These are phyloP conservation scores for Stenopsyche tienmushanensis DNA, from an alignment of 1,140 invertebrate species.

Conservation along the genomic window DNA sequence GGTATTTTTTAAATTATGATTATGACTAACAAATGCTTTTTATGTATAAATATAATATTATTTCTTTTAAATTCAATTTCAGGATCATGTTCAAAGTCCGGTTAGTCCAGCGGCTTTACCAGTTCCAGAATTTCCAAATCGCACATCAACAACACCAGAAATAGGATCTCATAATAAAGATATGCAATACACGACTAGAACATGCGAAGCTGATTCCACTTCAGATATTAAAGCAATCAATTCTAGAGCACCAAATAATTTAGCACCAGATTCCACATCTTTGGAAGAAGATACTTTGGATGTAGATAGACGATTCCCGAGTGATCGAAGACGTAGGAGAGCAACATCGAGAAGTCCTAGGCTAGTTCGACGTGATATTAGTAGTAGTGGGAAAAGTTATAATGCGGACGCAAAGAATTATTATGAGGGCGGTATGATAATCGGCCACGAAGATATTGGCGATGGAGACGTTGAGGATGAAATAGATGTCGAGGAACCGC, in stretches of 20 bases:
- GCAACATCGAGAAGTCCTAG: conserved; percentile 12
- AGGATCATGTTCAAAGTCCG: conserved; percentile 16
- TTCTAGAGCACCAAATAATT: conserved; percentile 20
- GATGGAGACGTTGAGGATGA: conserved; percentile 26
- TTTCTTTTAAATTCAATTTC: conserved; percentile 8
- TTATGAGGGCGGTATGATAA: not conserved
- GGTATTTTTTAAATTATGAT: conserved; percentile 2
- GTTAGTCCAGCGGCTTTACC: conserved; percentile 36
- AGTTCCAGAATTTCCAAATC: conserved; percentile 22
- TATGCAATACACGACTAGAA: conserved; percentile 3
- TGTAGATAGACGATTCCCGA: conserved; percentile 27
- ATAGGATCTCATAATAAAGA: not conserved
- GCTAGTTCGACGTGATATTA: conserved; percentile 11
- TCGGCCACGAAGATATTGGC: conserved; percentile 2
- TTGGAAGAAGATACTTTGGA: conserved; percentile 35
- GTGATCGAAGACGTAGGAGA: conserved; percentile 18
- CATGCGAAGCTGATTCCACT: not conserved
- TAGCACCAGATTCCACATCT: conserved; percentile 21
- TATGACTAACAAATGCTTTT: not conserved
- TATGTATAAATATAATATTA: not conserved
- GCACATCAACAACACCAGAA: not conserved
- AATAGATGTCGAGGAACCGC: conserved; percentile 8
- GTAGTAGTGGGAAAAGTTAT: not conserved
- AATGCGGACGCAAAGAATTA: not conserved
- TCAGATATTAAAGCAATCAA: conserved; percentile 4